A percentile compares a stretch with the other conserved stretches of the same genome.
These are phyloP conservation scores for Drosophila engyochracea DNA, from an alignment of 2,888 invertebrate genomes.

Conservation along the genomic window DNA sequence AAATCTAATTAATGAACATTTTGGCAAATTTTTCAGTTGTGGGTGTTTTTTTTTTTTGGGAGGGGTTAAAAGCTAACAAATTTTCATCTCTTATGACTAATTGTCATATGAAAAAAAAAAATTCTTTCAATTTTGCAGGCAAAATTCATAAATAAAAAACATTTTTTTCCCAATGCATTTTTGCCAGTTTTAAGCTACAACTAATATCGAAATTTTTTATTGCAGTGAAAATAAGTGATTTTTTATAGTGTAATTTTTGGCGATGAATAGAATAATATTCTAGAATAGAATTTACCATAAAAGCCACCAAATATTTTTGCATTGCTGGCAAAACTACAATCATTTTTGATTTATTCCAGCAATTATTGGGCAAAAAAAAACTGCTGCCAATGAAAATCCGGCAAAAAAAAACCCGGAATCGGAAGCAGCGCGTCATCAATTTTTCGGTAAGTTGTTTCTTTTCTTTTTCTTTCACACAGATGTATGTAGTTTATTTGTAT, in stretches of 20 bases:
- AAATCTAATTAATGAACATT: slow-evolving; percentile 54
- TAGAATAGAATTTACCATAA: neutral
- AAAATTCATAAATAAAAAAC: neutral
- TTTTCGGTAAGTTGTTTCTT: neutral
- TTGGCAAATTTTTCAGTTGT: slow-evolving; percentile 25
- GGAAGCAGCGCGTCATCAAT: slow-evolving; percentile 46
- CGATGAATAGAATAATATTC: neutral
- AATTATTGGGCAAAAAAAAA: slow-evolving; percentile 44
- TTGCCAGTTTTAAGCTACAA: neutral
- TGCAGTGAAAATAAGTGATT: neutral
- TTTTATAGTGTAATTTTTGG: neutral
- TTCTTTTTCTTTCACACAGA: slow-evolving; percentile 28
- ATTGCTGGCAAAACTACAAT: slow-evolving; percentile 20
- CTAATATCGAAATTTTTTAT: neutral
- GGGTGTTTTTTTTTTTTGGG: slow-evolving; percentile 2
- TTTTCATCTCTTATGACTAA: slow-evolving; percentile 50
- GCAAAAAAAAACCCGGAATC: slow-evolving; percentile 45
- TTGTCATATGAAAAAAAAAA: slow-evolving; percentile 11
- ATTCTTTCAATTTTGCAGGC: neutral
- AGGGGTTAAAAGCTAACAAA: slow-evolving; percentile 42
- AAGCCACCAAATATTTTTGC: slow-evolving; percentile 18
- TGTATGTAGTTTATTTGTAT: slow-evolving; percentile 48
- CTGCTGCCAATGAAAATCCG: slow-evolving; percentile 31
- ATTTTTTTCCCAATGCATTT: neutral
- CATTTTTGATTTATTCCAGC: slow-evolving; percentile 52